These are phyloP conservation scores for Phorcus lineatus DNA, from an alignment of 2,888 invertebrate species.

Conservation along the genomic window DNA sequence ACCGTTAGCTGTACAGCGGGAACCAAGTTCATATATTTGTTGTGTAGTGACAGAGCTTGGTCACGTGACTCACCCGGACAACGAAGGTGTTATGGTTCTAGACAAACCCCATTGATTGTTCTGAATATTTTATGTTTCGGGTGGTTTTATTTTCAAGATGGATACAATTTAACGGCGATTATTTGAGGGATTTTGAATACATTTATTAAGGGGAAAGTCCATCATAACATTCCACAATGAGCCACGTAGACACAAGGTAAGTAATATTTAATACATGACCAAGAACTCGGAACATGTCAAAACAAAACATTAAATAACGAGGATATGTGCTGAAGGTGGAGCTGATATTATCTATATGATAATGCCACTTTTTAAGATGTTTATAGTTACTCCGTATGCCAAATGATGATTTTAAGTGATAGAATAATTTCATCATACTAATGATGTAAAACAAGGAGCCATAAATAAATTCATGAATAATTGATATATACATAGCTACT, in stretches of 20 bases:
- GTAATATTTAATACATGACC: slow-evolving; percentile 21
- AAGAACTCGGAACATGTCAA: neutral
- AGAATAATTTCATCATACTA: no score
- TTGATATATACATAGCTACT: no score
- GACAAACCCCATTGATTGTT: slow-evolving; percentile 11
- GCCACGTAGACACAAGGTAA: slow-evolving; percentile 63
- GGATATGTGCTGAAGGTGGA: neutral
- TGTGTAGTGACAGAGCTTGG: slow-evolving; percentile 52
- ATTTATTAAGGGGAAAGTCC: no score
- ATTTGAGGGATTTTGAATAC: neutral
- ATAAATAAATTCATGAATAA: no score
- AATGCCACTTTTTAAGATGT: no score
- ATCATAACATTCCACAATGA: slow-evolving; percentile 47
- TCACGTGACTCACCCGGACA: slow-evolving; percentile 67
- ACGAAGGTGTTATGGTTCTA: slow-evolving; percentile 39
- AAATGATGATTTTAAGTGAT: no score
- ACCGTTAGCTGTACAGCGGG: neutral
- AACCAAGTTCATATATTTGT: slow-evolving; percentile 28
- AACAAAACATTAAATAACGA: neutral
- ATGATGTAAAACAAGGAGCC: no score
- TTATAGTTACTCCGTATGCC: no score
- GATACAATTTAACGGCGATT: neutral
- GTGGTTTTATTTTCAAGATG: slow-evolving; percentile 15
- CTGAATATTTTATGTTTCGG: slow-evolving; percentile 12
- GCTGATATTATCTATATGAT: neutral